phyloP scores from a whole-genome alignment of 2,797 vertebrate species.

The Myioborus melanocephalus region DNA sequence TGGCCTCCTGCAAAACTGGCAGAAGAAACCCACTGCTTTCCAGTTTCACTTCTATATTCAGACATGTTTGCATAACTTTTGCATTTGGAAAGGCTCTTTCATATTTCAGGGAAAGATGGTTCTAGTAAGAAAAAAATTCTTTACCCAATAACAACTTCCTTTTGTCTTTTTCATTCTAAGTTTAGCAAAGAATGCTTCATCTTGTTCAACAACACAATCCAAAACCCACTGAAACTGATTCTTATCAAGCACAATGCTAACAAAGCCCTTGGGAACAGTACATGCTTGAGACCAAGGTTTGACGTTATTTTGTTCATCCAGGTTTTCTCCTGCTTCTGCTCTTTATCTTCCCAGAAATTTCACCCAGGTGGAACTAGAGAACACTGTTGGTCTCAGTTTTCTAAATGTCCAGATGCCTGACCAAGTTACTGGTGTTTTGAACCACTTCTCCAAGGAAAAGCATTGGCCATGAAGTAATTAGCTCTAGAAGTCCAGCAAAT shows the following conservation, averaged over 20 bases:
- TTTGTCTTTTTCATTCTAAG: conserved; percentile 10
- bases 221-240: neutral
- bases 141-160: conserved; percentile 12
- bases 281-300: neutral
- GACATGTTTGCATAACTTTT: conserved; percentile 61
- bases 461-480: neutral
- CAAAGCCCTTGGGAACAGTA: neutral
- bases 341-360: neutral
- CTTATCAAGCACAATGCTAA: neutral
- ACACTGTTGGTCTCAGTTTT: neutral
- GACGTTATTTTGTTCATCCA: neutral
- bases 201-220: neutral
- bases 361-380: neutral
- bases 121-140: neutral
- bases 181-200: neutral
- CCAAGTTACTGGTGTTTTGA: neutral
- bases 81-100: conserved; percentile 56
- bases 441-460: neutral
- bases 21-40: conserved; percentile 46
- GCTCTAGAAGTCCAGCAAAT: neutral
- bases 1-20: conserved; percentile 59
- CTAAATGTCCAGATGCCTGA: neutral
- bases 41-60: conserved; percentile 60
- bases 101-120: conserved; percentile 42
- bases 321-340: neutral